These are phyloP conservation scores for Nipponacmea schrenckii DNA, from an alignment of 2,888 invertebrate species.

Conservation along the genomic window DNA sequence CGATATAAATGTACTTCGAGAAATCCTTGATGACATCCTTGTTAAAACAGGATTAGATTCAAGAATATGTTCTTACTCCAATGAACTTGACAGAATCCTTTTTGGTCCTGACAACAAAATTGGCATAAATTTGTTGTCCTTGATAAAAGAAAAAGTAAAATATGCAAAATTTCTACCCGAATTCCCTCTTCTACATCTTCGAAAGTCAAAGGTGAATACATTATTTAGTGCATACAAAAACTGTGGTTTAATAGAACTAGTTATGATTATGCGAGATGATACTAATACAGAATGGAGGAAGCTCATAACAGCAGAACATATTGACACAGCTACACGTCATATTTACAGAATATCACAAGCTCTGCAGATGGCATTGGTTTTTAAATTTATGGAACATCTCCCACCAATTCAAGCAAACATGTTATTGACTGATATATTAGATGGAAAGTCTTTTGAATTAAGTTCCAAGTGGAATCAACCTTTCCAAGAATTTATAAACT, in stretches of 20 bases:
- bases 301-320: neutral
- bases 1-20: constrained; percentile 22
- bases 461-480: neutral
- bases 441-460: neutral
- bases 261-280: neutral
- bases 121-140: constrained; percentile 1
- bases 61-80: neutral
- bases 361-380: constrained; percentile 2
- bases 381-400: constrained; percentile 1
- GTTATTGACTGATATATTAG: neutral
- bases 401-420: neutral
- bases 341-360: constrained; percentile 1
- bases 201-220: constrained; percentile 1
- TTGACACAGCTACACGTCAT: constrained; percentile 6
- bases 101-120: constrained; percentile 14
- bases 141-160: neutral
- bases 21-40: constrained; percentile 12
- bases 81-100: neutral
- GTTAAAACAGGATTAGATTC: neutral
- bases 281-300: neutral
- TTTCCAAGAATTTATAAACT: neutral
- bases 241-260: neutral
- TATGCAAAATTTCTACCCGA: constrained; percentile 5
- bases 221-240: constrained; percentile 10
- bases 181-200: constrained; percentile 13